These are phyloP conservation scores for Oxyruncus cristatus DNA, from an alignment of 2,113 vertebrate species.

Conservation along the genomic window DNA sequence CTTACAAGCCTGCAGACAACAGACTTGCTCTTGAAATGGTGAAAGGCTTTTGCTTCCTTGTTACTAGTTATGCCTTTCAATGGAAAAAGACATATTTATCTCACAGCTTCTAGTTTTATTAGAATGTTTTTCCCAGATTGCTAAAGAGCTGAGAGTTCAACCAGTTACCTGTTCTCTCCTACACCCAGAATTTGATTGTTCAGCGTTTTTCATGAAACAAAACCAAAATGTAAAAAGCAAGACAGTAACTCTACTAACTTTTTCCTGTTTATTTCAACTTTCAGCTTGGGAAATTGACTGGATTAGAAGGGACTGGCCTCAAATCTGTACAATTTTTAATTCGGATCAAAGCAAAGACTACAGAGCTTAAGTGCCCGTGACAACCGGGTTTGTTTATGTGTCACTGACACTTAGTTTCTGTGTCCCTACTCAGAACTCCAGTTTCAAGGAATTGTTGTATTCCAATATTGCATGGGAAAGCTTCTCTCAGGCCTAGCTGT, in stretches of 20 bases:
- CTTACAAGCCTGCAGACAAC: not conserved
- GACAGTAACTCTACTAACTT: too few species aligned
- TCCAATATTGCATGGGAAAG: fast-evolving
- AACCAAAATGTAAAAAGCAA: not conserved
- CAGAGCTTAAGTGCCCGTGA: not conserved
- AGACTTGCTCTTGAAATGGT: not conserved
- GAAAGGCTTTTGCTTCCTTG: not conserved
- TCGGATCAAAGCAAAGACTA: not conserved
- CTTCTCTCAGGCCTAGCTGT: not conserved
- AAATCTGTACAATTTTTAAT: not conserved
- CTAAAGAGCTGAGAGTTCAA: not conserved
- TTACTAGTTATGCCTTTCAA: not conserved
- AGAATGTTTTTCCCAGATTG: not conserved
- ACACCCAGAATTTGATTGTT: not conserved
- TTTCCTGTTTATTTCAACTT: not conserved
- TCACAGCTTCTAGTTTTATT: not conserved
- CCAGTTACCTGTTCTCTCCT: not conserved
- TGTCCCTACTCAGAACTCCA: not conserved
- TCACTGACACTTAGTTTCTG: not conserved
- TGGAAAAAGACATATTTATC: not conserved
- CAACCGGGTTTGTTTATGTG: not conserved
- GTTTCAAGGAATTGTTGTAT: not conserved
- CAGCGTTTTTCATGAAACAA: not conserved
- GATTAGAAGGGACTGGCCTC: not conserved
- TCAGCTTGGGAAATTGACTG: not conserved